These are phyloP conservation scores for Lepidonotus clava DNA, from an alignment of 2,888 invertebrate species.

Conservation along the genomic window DNA sequence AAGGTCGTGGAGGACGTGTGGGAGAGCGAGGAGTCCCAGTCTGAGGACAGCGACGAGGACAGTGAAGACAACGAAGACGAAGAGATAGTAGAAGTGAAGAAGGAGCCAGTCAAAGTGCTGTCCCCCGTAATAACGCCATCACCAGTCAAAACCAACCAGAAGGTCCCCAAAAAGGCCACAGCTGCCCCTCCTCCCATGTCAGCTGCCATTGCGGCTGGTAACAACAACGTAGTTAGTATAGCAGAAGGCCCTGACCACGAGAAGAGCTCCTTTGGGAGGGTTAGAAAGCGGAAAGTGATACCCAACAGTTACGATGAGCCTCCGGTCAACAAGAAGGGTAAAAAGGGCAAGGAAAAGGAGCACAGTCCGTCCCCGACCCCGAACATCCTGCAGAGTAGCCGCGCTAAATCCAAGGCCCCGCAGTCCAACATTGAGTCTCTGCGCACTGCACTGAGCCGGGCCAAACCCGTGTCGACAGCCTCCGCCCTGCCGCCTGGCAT, in stretches of 20 bases:
- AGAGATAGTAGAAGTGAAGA: constrained; percentile 41
- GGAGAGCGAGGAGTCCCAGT: constrained; percentile 66
- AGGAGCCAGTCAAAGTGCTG: not conserved
- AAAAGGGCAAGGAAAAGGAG: not conserved
- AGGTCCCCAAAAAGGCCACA: not conserved
- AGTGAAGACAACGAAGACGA: constrained; percentile 53
- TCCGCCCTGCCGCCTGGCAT: constrained; percentile 5
- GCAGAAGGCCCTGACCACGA: constrained; percentile 62
- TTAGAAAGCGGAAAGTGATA: constrained; percentile 74
- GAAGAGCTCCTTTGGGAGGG: constrained; percentile 74
- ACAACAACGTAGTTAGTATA: not conserved
- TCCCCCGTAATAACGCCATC: not conserved
- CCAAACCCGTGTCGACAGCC: not conserved
- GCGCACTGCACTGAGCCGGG: not conserved
- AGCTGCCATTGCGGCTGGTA: not conserved
- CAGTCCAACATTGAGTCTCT: constrained; percentile 3
- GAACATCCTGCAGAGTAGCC: constrained; percentile 7
- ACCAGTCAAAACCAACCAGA: not conserved
- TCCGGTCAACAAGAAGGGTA: constrained; percentile 67
- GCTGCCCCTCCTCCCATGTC: not conserved
- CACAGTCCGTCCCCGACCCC: constrained; percentile 26
- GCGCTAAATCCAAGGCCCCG: not conserved
- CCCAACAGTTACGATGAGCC: constrained; percentile 75
- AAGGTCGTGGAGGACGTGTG: constrained; percentile 63
- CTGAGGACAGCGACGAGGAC: constrained; percentile 54